Evolutionary conservation across 2,797 vertebrate species (phyloP).

Genomic region (Luscinia megarhynchos): DNA sequence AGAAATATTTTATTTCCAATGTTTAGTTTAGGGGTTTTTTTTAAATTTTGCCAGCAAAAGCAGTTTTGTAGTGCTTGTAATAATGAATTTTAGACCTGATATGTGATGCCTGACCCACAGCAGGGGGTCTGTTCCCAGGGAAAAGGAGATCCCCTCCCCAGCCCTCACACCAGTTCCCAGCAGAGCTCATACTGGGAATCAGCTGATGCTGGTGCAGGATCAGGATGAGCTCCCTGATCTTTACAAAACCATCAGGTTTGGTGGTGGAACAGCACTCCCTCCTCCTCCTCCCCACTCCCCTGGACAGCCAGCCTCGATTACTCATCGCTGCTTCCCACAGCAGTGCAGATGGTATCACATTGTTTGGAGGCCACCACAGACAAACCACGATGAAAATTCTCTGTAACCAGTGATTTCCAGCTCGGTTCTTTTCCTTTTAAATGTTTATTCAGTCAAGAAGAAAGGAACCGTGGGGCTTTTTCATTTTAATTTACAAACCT

Average conservation of each 20-base stretch:
- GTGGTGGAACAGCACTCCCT: background rate
- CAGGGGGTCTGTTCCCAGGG: no score
- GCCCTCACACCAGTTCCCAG: no score
- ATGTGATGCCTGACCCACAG: background rate
- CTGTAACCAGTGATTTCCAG: background rate
- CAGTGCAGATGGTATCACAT: constrained; percentile 16
- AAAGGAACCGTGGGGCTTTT: constrained; percentile 51
- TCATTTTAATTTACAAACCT: constrained; percentile 59
- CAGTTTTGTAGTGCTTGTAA: fast-evolving
- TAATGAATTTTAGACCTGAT: background rate
- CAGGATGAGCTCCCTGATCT: background rate
- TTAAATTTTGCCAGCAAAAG: background rate
- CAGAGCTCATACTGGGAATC: no score
- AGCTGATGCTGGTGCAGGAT: no score
- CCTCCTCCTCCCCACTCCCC: background rate
- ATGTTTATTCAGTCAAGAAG: constrained; percentile 44
- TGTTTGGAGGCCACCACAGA: constrained; percentile 11
- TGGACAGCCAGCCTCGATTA: background rate
- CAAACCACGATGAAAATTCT: background rate
- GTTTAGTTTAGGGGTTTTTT: background rate
- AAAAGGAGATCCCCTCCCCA: no score
- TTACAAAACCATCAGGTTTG: background rate
- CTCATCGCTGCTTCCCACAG: constrained; percentile 3
- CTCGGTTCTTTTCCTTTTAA: constrained; percentile 1
- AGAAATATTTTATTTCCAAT: background rate